A percentile compares a stretch with the other conserved stretches of the same genome.
phyloP scores from a whole-genome alignment of 2,113 vertebrate genomes.

The Alouatta palliata region DNA sequence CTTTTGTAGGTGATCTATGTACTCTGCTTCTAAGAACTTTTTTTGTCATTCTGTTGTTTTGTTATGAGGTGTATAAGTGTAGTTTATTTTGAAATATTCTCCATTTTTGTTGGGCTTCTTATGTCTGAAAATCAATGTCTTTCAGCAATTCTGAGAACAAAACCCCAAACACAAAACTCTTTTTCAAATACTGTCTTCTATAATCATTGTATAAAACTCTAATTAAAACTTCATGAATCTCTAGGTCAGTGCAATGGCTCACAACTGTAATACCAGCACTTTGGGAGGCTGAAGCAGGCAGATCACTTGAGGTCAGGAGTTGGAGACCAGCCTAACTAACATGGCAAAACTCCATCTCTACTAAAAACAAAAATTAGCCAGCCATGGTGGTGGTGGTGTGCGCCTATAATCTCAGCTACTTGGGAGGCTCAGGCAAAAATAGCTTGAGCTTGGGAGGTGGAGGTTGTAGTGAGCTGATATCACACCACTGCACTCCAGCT shows the following conservation, averaged over 20 bases:
- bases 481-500: too few species aligned
- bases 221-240: not conserved
- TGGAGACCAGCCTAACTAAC: too few species aligned
- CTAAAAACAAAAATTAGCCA: too few species aligned
- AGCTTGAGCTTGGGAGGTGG: too few species aligned
- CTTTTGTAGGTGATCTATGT: not conserved
- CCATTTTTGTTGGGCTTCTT: not conserved
- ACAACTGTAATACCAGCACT: too few species aligned
- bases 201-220: not conserved
- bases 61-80: not conserved
- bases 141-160: not conserved
- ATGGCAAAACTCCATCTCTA: too few species aligned
- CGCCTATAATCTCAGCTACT: too few species aligned
- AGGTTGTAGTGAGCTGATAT: too few species aligned
- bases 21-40: not conserved
- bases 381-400: too few species aligned
- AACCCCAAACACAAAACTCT: not conserved
- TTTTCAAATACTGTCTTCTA: not conserved
- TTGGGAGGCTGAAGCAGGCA: too few species aligned
- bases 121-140: constrained; percentile 1
- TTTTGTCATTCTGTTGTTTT: not conserved
- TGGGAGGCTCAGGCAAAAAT: too few species aligned
- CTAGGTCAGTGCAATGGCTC: not conserved
- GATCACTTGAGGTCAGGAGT: too few species aligned
- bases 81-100: not conserved